phyloP scores from a whole-genome alignment of 2,797 vertebrate species.

The Sebastes jordani region DNA sequence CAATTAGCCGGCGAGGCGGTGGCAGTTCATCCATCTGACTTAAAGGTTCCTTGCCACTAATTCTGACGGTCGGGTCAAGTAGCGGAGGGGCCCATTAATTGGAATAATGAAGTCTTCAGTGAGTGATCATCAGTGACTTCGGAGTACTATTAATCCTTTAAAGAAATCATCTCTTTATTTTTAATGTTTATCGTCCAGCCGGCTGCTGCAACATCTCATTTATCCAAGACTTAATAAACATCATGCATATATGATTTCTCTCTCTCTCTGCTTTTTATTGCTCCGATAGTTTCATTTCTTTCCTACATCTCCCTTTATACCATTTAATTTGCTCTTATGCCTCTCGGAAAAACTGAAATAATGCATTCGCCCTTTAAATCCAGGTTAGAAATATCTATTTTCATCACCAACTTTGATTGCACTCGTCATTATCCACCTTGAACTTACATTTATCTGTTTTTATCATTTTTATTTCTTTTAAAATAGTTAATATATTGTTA shows the following conservation, averaged over 20 bases:
- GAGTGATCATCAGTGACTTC: slow-evolving; percentile 76
- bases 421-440: neutral
- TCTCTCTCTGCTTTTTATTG: slow-evolving; percentile 7
- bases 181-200: slow-evolving; percentile 70
- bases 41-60: slow-evolving; percentile 78
- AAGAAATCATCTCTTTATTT: slow-evolving; percentile 76
- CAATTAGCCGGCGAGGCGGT: slow-evolving; percentile 69
- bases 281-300: slow-evolving; percentile 4
- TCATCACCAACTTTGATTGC: too few species aligned
- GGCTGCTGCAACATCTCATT: slow-evolving; percentile 75
- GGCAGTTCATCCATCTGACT: slow-evolving; percentile 79
- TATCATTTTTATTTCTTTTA: neutral
- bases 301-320: too few species aligned
- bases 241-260: slow-evolving; percentile 45
- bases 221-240: slow-evolving; percentile 75
- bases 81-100: slow-evolving; percentile 81
- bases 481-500: neutral
- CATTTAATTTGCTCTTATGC: too few species aligned
- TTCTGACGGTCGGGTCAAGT: slow-evolving; percentile 80
- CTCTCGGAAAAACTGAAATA: too few species aligned
- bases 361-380: neutral
- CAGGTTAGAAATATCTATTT: neutral
- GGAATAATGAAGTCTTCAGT: slow-evolving; percentile 82
- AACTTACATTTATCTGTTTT: neutral
- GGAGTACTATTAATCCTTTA: slow-evolving; percentile 75